Conservation (phyloP, 1,140 invertebrate genomes). For the Rhynchophorus ferrugineus region DNA sequence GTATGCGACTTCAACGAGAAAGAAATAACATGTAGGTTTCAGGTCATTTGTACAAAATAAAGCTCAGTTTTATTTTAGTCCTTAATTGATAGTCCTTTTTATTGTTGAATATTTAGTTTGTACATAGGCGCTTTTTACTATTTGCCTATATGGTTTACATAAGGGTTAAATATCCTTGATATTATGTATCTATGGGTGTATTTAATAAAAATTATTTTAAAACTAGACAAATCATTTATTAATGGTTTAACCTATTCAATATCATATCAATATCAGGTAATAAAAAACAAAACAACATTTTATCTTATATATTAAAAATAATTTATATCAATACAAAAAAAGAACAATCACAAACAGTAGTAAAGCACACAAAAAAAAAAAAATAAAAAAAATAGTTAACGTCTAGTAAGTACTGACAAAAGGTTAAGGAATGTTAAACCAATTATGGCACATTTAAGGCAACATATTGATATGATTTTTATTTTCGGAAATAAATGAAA, state of each 20-base stretch:
- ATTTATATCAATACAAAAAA: constrained; percentile 9
- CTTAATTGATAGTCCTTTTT: constrained; percentile 14
- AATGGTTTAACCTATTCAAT: not conserved
- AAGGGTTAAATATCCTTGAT: too few relatives aligned
- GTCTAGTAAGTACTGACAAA: constrained; percentile 15
- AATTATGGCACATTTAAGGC: constrained; percentile 10
- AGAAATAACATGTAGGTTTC: constrained; percentile 41
- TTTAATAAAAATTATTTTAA: not conserved
- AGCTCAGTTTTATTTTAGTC: constrained; percentile 13
- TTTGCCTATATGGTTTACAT: constrained; percentile 8
- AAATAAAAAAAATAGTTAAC: constrained; percentile 11
- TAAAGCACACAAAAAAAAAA: constrained; percentile 19
- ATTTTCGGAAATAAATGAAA: too few relatives aligned
- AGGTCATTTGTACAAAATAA: constrained; percentile 6
- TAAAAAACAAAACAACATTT: constrained; percentile 2
- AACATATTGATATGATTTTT: not conserved
- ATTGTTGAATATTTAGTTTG: constrained; percentile 9
- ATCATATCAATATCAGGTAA: not conserved
- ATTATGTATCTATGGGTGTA: not conserved
- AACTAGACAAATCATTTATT: not conserved
- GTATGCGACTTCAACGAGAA: constrained; percentile 70
- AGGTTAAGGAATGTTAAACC: constrained; percentile 15
- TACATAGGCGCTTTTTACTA: constrained; percentile 13
- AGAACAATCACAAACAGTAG: constrained; percentile 16
- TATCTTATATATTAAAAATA: constrained; percentile 14